Evolutionary conservation across 2,888 invertebrate genomes (phyloP).

Genomic region (Clunio marinus): DNA sequence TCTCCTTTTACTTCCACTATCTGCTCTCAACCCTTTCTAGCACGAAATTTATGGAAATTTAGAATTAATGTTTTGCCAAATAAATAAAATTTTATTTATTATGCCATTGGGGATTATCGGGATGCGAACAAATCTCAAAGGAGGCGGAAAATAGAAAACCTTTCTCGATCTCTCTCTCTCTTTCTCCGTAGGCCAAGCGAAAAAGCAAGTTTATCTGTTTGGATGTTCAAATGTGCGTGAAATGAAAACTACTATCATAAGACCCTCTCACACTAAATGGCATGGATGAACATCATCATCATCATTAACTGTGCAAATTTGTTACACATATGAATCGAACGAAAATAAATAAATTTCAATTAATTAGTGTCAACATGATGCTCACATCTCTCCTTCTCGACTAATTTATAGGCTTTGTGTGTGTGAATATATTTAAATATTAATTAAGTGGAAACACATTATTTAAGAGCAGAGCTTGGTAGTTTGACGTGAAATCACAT

Average conservation of each 20-base stretch:
- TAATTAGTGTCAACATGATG: constrained; percentile 22
- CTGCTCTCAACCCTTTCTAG: neutral
- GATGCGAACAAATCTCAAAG: neutral
- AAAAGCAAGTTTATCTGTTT: neutral
- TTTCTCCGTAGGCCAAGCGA: no score
- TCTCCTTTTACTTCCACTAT: no score
- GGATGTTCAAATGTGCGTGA: neutral
- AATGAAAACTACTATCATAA: neutral
- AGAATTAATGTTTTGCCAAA: constrained; percentile 22
- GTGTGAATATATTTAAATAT: constrained; percentile 3
- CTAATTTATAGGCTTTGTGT: neutral
- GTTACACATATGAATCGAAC: constrained; percentile 12
- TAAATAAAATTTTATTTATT: constrained; percentile 31
- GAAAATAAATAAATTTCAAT: constrained; percentile 25
- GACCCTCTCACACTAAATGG: neutral
- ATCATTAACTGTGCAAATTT: neutral
- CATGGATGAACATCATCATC: neutral
- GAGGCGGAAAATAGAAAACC: neutral
- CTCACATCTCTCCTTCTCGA: neutral
- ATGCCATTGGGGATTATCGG: constrained; percentile 1
- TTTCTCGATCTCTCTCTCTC: no score
- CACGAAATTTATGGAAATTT: constrained; percentile 23
- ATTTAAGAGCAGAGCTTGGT: neutral
- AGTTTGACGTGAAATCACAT: neutral
- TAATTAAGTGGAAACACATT: constrained; percentile 22